phyloP scores from a whole-genome alignment of 1,140 invertebrate species.

The Heliconius eleuchia region DNA sequence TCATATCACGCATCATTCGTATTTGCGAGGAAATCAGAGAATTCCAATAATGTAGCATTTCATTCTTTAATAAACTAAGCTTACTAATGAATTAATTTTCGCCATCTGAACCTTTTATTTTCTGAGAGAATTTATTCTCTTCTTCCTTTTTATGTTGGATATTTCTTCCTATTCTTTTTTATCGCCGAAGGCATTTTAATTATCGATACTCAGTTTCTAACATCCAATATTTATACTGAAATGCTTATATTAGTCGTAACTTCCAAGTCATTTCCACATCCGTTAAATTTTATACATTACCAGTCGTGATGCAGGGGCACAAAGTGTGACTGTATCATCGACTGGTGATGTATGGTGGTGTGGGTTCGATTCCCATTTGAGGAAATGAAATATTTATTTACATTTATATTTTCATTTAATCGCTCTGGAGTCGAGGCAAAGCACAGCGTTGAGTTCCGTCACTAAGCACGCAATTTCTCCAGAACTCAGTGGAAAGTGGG shows the following conservation, averaged over 20 bases:
- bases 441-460: no score
- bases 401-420: no score
- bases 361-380: no score
- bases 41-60: background rate
- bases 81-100: background rate
- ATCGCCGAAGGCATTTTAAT: background rate
- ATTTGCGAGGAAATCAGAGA: background rate
- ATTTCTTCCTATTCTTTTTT: background rate
- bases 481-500: no score
- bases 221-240: background rate
- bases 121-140: background rate
- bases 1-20: background rate
- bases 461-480: no score
- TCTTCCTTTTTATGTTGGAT: background rate
- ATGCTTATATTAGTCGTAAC: background rate
- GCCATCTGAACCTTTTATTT: background rate
- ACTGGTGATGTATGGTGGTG: no score
- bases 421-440: no score
- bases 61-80: background rate
- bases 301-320: no score
- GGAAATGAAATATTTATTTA: no score
- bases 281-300: no score
- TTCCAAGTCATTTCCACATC: no score
- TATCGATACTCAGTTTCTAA: background rate
- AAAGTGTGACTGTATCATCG: no score